These are phyloP conservation scores for Protaetia brevitarsis DNA, from an alignment of 1,140 invertebrate genomes.

Conservation along the genomic window DNA sequence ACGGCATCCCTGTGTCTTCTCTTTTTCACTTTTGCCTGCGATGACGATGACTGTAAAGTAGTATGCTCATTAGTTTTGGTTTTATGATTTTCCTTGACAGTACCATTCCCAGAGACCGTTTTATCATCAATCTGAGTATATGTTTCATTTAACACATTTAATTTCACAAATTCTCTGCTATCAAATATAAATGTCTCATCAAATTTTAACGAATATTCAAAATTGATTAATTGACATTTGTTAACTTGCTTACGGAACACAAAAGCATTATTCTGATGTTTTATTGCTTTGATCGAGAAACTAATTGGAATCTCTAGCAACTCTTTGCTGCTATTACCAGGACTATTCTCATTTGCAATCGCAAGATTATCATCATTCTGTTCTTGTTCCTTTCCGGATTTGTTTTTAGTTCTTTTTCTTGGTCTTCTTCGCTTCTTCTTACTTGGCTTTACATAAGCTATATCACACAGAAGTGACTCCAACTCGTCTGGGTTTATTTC, in stretches of 20 bases:
- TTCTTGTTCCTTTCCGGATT: background rate
- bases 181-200: background rate
- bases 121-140: slow-evolving; percentile 9
- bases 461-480: too few relatives aligned
- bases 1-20: background rate
- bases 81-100: slow-evolving; percentile 9
- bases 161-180: background rate
- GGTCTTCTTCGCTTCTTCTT: background rate
- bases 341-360: background rate
- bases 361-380: background rate
- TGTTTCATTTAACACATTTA: slow-evolving; percentile 2
- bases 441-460: background rate
- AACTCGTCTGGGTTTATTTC: background rate
- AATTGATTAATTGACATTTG: slow-evolving; percentile 15
- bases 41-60: slow-evolving; percentile 6
- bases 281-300: slow-evolving; percentile 15
- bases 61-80: background rate
- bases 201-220: background rate
- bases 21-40: slow-evolving; percentile 6
- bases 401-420: background rate
- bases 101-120: slow-evolving; percentile 22
- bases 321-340: background rate
- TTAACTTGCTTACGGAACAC: background rate
- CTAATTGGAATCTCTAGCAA: background rate
- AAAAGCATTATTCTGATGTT: background rate